Evolutionary conservation across 1,140 invertebrate genomes (phyloP), one percentile per base, ranked within the genome.

Genomic region (Limonius californicus): DNA sequence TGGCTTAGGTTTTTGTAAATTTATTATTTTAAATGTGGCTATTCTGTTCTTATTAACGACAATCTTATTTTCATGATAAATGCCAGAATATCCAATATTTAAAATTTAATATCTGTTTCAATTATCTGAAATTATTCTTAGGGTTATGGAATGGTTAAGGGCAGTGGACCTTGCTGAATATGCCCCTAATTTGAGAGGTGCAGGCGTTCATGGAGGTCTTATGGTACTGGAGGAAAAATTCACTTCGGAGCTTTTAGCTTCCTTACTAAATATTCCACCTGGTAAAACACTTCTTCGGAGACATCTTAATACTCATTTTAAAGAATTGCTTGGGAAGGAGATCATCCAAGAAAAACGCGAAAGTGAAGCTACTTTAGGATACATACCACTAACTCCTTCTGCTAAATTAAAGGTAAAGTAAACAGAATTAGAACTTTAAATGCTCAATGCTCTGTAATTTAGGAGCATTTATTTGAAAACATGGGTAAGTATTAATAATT

Each of bases 101-200:
- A 32, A 32, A 32, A 32, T n/a, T n/a, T n/a, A n/a, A 32, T 32
- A 32, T 32, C 11, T 32, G 27, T 11, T 32, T 32, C 4, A 6
- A 32, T 32, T 32, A 32, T 32, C 11, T 32, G n/a, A 6, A 32
- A 32, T 32, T 11, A 32, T 32, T 39, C n/a, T 53, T 57, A 79
- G 94, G 59, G 95, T 98, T 1, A 98, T 99, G 95, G 96, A 99
- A 79, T 99, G 97, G 97, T 81, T 99, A 7, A 83, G 94, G 65
- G 89, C 91, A 45, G 95, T 98, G 14, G 97, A 99, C 81, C 80
- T 99, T 14, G 92, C 95, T 0, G 97, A 99, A 76, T 99, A 99
- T 80, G 94, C 95, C 20, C 94, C 96, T 1, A 98, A 98, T 80
- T 81, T 98, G 63, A 80, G 95, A 32, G 96, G 97, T 1, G 92